phyloP scores from a whole-genome alignment of 2,888 invertebrate genomes.

The Lottia gigantea region DNA sequence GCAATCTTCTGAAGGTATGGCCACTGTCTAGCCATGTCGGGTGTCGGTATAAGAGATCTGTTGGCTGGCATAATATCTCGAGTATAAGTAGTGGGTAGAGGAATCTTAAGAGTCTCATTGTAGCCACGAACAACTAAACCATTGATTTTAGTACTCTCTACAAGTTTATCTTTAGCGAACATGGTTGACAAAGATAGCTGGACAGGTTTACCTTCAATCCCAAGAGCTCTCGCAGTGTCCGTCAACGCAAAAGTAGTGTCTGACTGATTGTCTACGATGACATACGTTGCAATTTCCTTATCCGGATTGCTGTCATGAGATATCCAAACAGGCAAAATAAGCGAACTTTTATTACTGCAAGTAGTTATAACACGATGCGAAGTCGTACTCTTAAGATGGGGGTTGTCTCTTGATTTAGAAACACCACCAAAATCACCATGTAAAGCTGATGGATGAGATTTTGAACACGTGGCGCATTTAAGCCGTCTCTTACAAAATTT shows the following conservation, averaged over 20 bases:
- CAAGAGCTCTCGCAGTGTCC: too few relatives aligned
- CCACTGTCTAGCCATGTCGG: constrained; percentile 25
- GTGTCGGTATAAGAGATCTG: constrained; percentile 28
- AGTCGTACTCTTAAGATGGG: background rate
- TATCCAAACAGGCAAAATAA: constrained; percentile 30
- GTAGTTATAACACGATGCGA: background rate
- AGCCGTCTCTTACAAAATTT: constrained; percentile 22
- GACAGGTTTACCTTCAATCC: too few relatives aligned
- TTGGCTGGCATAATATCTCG: constrained; percentile 34
- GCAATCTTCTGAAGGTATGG: constrained; percentile 24
- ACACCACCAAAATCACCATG: constrained; percentile 6
- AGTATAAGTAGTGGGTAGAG: too few relatives aligned
- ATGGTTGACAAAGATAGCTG: too few relatives aligned
- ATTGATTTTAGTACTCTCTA: too few relatives aligned
- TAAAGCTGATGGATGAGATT: constrained; percentile 23
- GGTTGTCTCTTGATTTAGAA: background rate
- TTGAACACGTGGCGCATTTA: constrained; percentile 18
- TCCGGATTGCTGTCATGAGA: constrained; percentile 24
- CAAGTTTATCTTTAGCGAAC: too few relatives aligned
- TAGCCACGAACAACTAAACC: too few relatives aligned
- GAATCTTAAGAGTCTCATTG: too few relatives aligned
- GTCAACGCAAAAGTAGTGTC: too few relatives aligned
- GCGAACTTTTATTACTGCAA: constrained; percentile 20
- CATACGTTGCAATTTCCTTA: too few relatives aligned
- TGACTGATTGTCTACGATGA: too few relatives aligned